Percentiles rank a stretch among this genome's conserved stretches.
Conservation (phyloP, 2,888 invertebrate genomes). For the Clostera curtula region DNA sequence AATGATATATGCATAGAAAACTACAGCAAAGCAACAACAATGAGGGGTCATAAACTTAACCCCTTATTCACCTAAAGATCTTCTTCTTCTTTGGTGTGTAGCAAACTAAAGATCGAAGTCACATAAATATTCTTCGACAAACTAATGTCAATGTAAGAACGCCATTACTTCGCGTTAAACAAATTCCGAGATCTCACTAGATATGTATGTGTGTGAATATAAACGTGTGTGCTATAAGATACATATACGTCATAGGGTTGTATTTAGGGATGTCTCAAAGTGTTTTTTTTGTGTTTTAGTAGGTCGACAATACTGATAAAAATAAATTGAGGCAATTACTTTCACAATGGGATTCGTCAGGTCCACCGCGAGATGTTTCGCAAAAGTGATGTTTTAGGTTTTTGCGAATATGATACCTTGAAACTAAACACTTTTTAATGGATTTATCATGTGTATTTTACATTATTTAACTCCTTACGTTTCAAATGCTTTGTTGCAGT, state of each 20-base stretch:
- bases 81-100: too few relatives aligned
- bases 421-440: too few relatives aligned
- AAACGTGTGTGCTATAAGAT: constrained; percentile 27
- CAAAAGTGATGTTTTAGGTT: too few relatives aligned
- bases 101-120: constrained; percentile 69
- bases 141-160: constrained; percentile 74
- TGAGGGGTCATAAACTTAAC: constrained; percentile 60
- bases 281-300: not conserved
- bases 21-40: constrained; percentile 44
- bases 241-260: constrained; percentile 31
- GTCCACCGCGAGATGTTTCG: too few relatives aligned
- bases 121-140: constrained; percentile 72
- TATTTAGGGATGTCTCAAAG: constrained; percentile 15
- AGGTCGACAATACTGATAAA: too few relatives aligned
- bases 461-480: too few relatives aligned
- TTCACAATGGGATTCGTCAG: too few relatives aligned
- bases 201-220: constrained; percentile 25
- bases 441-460: too few relatives aligned
- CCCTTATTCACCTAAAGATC: constrained; percentile 70
- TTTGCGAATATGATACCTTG: too few relatives aligned
- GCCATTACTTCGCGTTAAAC: constrained; percentile 66
- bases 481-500: too few relatives aligned
- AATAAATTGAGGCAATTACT: too few relatives aligned
- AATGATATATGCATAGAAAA: constrained; percentile 30
- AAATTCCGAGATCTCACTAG: constrained; percentile 59